Evolutionary conservation across 2,888 invertebrate species (phyloP).

Genomic region (Dromius quadrimaculatus): DNA sequence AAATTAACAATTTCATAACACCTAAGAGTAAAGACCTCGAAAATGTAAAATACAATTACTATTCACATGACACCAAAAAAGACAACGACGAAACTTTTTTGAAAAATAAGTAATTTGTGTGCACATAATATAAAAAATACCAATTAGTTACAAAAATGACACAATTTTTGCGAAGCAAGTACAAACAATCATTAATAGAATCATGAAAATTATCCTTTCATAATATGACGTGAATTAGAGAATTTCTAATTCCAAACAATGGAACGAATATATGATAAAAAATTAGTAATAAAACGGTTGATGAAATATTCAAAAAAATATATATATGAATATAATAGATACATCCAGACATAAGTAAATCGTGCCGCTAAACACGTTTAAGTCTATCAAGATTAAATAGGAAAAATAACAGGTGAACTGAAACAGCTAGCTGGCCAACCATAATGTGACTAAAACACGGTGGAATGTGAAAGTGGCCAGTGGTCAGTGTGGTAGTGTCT

Average conservation of each 20-base stretch:
- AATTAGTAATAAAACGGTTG: too few relatives aligned
- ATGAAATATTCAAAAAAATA: too few relatives aligned
- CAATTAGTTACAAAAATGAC: background rate
- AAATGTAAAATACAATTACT: background rate
- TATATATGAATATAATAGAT: too few relatives aligned
- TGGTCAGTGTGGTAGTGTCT: background rate
- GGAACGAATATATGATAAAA: too few relatives aligned
- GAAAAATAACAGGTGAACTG: conserved; percentile 17
- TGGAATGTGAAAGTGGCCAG: conserved; percentile 44
- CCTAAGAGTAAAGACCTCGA: conserved; percentile 2
- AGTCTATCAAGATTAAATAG: conserved; percentile 3
- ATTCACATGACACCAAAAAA: background rate
- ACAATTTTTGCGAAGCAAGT: conserved; percentile 6
- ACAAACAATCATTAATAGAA: conserved; percentile 5
- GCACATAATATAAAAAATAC: background rate
- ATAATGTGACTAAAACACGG: conserved; percentile 14
- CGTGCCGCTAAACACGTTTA: too few relatives aligned
- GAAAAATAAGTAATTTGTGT: conserved; percentile 10
- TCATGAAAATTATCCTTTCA: conserved; percentile 1
- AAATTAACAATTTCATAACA: too few relatives aligned
- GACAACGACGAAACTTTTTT: conserved; percentile 5
- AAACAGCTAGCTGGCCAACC: conserved; percentile 21
- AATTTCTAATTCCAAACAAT: too few relatives aligned
- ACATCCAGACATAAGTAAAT: too few relatives aligned
- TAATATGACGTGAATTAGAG: too few relatives aligned